A percentile compares a stretch with the other conserved stretches of the same genome.
phyloP scores from a whole-genome alignment of 2,797 vertebrate genomes.

The Cetoscarus ocellatus region DNA sequence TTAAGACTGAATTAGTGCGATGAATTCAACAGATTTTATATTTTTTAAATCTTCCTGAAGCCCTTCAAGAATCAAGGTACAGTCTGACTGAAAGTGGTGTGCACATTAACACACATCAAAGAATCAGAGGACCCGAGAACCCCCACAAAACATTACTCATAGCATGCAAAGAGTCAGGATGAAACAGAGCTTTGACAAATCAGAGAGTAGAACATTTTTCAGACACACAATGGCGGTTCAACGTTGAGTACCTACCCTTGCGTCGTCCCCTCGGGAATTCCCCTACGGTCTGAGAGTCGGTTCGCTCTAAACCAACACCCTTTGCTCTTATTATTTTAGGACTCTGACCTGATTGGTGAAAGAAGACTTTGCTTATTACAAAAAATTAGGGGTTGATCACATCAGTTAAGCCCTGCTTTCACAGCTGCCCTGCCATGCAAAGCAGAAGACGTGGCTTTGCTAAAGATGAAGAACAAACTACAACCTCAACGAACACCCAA shows the following conservation, averaged over 20 bases:
- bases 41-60: constrained; percentile 15
- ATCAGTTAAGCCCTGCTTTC: constrained; percentile 66
- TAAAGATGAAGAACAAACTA: constrained; percentile 43
- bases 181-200: constrained; percentile 57
- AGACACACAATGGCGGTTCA: constrained; percentile 62
- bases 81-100: constrained; percentile 18
- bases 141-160: constrained; percentile 21
- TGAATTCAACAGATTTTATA: constrained; percentile 32
- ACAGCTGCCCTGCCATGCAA: constrained; percentile 79
- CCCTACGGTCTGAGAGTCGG: constrained; percentile 99
- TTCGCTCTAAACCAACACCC: constrained; percentile 99
- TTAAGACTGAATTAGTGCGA: constrained; percentile 37
- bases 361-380: constrained; percentile 95
- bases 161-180: constrained; percentile 67
- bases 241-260: constrained; percentile 96
- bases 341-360: constrained; percentile 97
- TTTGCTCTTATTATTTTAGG: constrained; percentile 99
- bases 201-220: constrained; percentile 60
- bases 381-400: constrained; percentile 73
- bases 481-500: constrained; percentile 37
- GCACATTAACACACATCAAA: constrained; percentile 8
- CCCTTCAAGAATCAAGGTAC: constrained; percentile 5
- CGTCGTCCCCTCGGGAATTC: constrained; percentile 94
- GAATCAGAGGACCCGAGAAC: constrained; percentile 26
- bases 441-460: constrained; percentile 59